Conservation (phyloP, 2,797 vertebrate genomes). For the Phoebastria nigripes region DNA sequence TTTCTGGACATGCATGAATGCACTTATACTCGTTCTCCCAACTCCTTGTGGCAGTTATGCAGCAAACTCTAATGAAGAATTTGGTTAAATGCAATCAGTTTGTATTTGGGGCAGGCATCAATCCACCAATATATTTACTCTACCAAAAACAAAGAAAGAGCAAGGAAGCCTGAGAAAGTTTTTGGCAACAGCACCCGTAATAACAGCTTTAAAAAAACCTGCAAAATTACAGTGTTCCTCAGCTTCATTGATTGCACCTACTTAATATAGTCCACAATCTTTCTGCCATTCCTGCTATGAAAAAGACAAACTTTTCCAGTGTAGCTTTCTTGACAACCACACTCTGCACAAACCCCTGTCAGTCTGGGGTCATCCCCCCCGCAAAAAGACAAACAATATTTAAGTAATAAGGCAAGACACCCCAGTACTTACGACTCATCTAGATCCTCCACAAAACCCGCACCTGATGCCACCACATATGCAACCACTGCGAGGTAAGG, state of each 20-base stretch:
- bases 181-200: not conserved
- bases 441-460: constrained; percentile 75
- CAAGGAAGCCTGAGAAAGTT: accelerated
- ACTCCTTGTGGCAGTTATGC: accelerated
- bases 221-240: not conserved
- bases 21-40: accelerated
- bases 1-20: not conserved
- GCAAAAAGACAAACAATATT: accelerated
- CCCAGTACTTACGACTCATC: constrained; percentile 79
- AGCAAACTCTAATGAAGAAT: not conserved
- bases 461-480: constrained; percentile 50
- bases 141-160: not conserved
- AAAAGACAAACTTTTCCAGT: accelerated
- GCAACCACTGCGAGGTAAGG: constrained; percentile 42
- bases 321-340: not conserved
- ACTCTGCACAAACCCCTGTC: not conserved
- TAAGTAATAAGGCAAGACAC: not conserved
- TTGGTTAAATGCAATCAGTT: not conserved
- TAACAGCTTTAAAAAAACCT: not conserved
- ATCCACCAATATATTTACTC: not conserved
- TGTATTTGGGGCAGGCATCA: not conserved
- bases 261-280: not conserved
- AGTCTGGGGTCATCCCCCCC: accelerated
- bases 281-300: not conserved
- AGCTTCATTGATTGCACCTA: not conserved